Conservation (phyloP, 2,797 vertebrate genomes). For the Chaetophractus vellerosus region DNA sequence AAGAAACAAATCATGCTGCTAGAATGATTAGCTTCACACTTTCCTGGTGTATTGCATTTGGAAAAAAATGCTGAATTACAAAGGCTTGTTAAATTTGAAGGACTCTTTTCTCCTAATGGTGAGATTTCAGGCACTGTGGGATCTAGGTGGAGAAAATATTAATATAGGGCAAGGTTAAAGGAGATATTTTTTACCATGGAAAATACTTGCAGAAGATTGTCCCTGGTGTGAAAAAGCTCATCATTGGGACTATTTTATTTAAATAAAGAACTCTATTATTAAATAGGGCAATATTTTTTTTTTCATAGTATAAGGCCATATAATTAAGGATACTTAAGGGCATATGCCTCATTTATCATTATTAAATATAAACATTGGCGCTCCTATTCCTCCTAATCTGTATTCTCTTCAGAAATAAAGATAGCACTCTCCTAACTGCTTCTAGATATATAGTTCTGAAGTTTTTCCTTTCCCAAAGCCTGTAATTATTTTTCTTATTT, state of each 20-base stretch:
- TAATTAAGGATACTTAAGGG: slow-evolving; percentile 54
- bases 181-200: not conserved
- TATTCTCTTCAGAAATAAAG: slow-evolving; percentile 71
- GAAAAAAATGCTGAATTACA: not conserved
- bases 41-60: slow-evolving; percentile 21
- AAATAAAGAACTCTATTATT: slow-evolving; percentile 50
- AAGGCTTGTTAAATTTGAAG: slow-evolving; percentile 57
- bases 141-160: not conserved
- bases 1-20: slow-evolving; percentile 23
- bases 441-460: slow-evolving; percentile 61
- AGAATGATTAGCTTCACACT: not conserved
- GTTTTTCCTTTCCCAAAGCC: slow-evolving; percentile 70
- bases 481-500: slow-evolving; percentile 58
- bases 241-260: slow-evolving; percentile 32
- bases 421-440: slow-evolving; percentile 49
- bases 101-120: not conserved
- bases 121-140: slow-evolving; percentile 5
- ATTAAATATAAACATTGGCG: slow-evolving; percentile 55
- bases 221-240: not conserved
- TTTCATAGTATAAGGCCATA: slow-evolving; percentile 50
- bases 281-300: slow-evolving; percentile 36
- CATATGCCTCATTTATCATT: slow-evolving; percentile 50
- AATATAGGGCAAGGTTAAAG: not conserved
- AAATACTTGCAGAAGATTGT: slow-evolving; percentile 34
- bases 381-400: slow-evolving; percentile 55